Evolutionary conservation across 2,113 vertebrate genomes (phyloP).

Genomic region (Nycticryphes semicollaris): DNA sequence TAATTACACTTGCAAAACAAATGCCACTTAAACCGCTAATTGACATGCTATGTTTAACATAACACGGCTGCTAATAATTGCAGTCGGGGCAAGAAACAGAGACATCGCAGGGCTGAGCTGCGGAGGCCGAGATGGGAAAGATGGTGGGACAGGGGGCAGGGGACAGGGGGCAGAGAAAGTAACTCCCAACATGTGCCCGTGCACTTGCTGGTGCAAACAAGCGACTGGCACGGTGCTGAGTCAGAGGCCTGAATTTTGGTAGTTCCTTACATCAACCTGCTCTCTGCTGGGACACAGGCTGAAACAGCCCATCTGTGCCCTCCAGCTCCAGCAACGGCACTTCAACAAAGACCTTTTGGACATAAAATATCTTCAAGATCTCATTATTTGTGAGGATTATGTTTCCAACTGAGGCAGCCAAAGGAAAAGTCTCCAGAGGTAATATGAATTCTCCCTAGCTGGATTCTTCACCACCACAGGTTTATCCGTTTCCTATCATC

Average conservation of each 20-base stretch:
- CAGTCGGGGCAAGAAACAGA: background rate
- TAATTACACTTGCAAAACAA: background rate
- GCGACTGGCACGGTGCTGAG: background rate
- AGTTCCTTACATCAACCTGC: fast-evolving
- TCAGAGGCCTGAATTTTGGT: background rate
- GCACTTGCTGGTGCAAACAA: background rate
- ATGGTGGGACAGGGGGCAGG: no score
- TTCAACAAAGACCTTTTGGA: background rate
- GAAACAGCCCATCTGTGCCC: background rate
- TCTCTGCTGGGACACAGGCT: fast-evolving
- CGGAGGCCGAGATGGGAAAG: background rate
- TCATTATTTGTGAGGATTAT: background rate
- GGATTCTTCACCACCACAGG: fast-evolving
- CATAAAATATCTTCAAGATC: background rate
- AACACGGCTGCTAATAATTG: background rate
- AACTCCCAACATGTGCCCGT: fast-evolving
- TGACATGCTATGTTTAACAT: background rate
- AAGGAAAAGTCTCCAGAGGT: background rate
- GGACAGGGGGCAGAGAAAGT: background rate
- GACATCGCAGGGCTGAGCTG: background rate
- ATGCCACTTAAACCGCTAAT: background rate
- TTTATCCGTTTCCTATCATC: fast-evolving
- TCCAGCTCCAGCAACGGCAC: background rate
- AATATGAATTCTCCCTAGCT: background rate
- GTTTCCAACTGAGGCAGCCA: background rate